Evolutionary conservation across 2,113 vertebrate genomes (phyloP).

Genomic region (Hassar affinis): DNA sequence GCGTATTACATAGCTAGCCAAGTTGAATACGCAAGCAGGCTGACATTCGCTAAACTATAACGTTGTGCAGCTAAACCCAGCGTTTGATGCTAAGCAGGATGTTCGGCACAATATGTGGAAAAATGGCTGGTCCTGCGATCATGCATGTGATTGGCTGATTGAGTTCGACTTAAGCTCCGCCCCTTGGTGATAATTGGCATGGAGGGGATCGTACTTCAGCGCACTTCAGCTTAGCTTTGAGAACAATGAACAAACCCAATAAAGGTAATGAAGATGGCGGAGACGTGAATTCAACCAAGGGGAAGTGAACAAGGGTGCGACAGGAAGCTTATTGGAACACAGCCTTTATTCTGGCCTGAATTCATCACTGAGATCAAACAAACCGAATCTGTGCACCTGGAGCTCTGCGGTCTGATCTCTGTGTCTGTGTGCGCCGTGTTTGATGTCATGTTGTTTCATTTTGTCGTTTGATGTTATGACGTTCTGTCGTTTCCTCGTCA

Average conservation of each 20-base stretch:
- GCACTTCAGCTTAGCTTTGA: not conserved
- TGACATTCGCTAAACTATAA: not conserved
- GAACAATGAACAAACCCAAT: not conserved
- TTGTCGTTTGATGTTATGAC: not conserved
- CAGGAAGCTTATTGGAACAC: not conserved
- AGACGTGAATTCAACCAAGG: not conserved
- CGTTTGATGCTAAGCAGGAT: not conserved
- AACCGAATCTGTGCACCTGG: not conserved
- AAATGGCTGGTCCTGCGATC: not conserved
- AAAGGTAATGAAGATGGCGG: not conserved
- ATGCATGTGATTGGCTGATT: not conserved
- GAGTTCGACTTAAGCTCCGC: not conserved
- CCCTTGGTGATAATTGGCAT: not conserved
- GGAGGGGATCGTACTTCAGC: no score
- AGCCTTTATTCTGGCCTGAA: not conserved
- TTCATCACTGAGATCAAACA: not conserved
- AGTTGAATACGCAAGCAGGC: not conserved
- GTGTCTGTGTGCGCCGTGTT: not conserved
- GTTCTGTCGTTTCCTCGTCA: slow-evolving; percentile 1
- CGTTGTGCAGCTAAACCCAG: not conserved
- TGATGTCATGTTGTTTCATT: no score
- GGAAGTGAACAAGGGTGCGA: not conserved
- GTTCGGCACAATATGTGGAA: not conserved
- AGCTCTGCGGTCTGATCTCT: not conserved
- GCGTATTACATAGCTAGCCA: not conserved